phyloP scores from a whole-genome alignment of 53 echinoderm and acorn worm genomes.

The Pentamera pediparva region DNA sequence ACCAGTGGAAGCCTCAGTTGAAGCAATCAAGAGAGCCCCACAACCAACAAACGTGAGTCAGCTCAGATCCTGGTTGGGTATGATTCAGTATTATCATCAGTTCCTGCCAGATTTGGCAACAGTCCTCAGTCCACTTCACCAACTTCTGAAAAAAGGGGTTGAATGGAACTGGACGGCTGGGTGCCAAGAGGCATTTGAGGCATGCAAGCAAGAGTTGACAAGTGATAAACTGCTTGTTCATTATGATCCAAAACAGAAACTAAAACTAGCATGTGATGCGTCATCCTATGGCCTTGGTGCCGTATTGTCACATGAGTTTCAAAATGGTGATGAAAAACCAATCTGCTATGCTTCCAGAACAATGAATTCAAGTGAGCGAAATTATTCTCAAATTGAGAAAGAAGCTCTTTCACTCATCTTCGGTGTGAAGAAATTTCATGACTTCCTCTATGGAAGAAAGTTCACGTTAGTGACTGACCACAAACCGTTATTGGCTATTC shows the following conservation, averaged over 20 bases:
- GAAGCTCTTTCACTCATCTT: background rate
- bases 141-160: slow-evolving; percentile 10
- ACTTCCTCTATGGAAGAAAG: slow-evolving; percentile 42
- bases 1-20: slow-evolving; percentile 10
- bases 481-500: slow-evolving; percentile 37
- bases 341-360: slow-evolving; percentile 46
- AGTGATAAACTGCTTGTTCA: slow-evolving; percentile 20
- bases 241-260: slow-evolving; percentile 26
- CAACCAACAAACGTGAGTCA: slow-evolving; percentile 11
- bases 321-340: slow-evolving; percentile 34
- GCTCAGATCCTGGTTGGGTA: slow-evolving; percentile 20
- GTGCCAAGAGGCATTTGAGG: slow-evolving; percentile 7
- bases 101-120: slow-evolving; percentile 22
- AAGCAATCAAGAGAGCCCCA: slow-evolving; percentile 14
- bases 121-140: background rate
- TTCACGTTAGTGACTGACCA: slow-evolving; percentile 42
- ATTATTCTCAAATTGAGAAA: slow-evolving; percentile 27
- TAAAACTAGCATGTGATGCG: slow-evolving; percentile 32
- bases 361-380: slow-evolving; percentile 7
- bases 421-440: slow-evolving; percentile 37
- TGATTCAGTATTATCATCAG: slow-evolving; percentile 26
- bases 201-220: slow-evolving; percentile 5
- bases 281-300: slow-evolving; percentile 36
- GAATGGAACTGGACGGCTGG: slow-evolving; percentile 15
- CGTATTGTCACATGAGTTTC: slow-evolving; percentile 35